A percentile compares a stretch with the other conserved stretches of the same genome.
Conservation (phyloP, 2,797 vertebrate species). For the Glossophaga mutica region DNA sequence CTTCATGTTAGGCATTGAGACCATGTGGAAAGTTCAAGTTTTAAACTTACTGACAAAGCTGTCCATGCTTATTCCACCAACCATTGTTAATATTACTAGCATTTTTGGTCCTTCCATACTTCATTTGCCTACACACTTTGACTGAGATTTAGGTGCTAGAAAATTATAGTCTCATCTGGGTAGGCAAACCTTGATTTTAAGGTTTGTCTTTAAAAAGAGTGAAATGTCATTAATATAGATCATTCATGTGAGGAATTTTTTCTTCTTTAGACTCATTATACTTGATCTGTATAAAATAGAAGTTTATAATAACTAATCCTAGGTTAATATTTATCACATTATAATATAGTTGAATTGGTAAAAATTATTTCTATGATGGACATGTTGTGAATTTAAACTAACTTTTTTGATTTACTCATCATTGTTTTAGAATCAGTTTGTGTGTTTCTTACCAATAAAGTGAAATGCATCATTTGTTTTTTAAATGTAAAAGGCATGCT, state of each 20-base stretch:
- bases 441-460: not conserved
- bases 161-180: not conserved
- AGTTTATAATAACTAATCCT: not conserved
- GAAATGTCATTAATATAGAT: not conserved
- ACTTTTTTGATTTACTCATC: not conserved
- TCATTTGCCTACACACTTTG: not conserved
- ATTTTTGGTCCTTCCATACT: not conserved
- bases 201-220: not conserved
- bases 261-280: not conserved
- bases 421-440: slow-evolving; percentile 2
- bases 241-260: not conserved
- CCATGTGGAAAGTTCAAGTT: not conserved
- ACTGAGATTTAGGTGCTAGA: not conserved
- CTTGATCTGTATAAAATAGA: not conserved
- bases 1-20: not conserved
- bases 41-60: not conserved
- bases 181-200: not conserved
- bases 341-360: not conserved
- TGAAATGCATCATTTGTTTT: not conserved
- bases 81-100: not conserved
- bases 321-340: not conserved
- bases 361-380: not conserved
- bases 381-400: slow-evolving; percentile 5
- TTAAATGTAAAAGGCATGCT: not conserved
- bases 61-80: not conserved